Base-by-base conservation (phyloP, 2,113 vertebrate species). In the Salminus brasiliensis region DNA sequence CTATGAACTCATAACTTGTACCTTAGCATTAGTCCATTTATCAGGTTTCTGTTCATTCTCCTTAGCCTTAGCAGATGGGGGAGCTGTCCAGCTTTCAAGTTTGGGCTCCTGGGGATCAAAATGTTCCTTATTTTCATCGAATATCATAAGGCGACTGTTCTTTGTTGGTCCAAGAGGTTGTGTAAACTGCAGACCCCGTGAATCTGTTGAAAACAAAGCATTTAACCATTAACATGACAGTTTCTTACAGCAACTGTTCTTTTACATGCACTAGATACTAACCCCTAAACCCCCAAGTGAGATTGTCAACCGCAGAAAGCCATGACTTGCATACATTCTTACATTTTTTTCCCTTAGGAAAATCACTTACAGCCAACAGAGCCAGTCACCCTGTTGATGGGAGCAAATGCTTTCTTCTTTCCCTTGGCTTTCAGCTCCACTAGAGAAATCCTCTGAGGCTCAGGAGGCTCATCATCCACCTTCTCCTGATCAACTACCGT, bases 361-460 rank as follows among this genome's bases (percentile, higher is more conserved):
- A n/a, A n/a, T 1, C 53, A 36, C 63, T 71, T 92, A 99, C 98
- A 85, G 91, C 88, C 95, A 43, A 95, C 81, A 30, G 92, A 90
- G 53, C 89, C 72, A 74, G 94, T 94, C 5, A 91, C 90, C 79
- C 98, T 92, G 79, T 74, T 93, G 67, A 98, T 78, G 0, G 98
- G 97, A 15, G 91, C 95, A 79, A 88, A 89, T 16, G 92, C 91
- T 74, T 88, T 96, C 87, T 95, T 97, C 88, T 96, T 97, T 23
- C 98, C 98, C 88, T 89, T 95, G 71, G 91, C 91, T 89, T 95
- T 99, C 39, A 99, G 92, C 67, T 96, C 95, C 6, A 91, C 93
- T 63, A 99, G 12, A 0, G 94, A 94, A 75, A 85, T 84, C 88
- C 98, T 94, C 59, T 97, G 95, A 27, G 92, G 90, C 53, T 90